Conservation (phyloP, 2,888 invertebrate species). For the Atrina japonica region DNA sequence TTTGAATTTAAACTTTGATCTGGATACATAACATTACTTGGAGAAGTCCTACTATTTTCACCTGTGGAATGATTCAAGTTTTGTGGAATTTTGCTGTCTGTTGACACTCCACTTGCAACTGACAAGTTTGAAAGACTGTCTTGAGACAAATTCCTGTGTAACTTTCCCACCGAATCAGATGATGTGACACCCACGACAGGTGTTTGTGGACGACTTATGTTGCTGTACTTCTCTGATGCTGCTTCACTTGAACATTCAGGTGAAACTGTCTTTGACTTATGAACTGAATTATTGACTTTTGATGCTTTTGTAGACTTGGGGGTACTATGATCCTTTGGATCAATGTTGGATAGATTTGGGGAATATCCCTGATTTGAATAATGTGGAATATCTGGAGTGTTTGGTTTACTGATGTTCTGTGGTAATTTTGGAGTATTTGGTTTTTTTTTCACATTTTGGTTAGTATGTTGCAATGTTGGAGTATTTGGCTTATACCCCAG, state of each 20-base stretch:
- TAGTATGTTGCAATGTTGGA: conserved; percentile 50
- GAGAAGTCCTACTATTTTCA: conserved; percentile 43
- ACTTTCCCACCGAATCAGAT: conserved; percentile 13
- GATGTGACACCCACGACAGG: conserved; percentile 8
- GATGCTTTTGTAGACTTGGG: conserved; percentile 32
- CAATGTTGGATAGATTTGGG: conserved; percentile 22
- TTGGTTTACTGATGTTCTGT: conserved; percentile 44
- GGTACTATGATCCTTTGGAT: conserved; percentile 36
- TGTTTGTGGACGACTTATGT: conserved; percentile 31
- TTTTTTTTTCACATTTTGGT: conserved; percentile 21
- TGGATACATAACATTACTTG: conserved; percentile 44
- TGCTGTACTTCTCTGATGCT: conserved; percentile 24
- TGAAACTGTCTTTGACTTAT: conserved; percentile 16
- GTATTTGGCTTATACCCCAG: conserved; percentile 40
- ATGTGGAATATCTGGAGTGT: conserved; percentile 40
- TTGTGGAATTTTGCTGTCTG: conserved; percentile 30
- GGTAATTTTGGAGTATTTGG: conserved; percentile 43
- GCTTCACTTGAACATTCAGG: conserved; percentile 17
- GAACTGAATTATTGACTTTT: conserved; percentile 7
- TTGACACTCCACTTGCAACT: conserved; percentile 3
- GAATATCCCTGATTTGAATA: conserved; percentile 35
- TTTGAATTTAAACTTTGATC: conserved; percentile 62
- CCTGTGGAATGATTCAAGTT: conserved; percentile 56
- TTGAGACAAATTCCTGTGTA: conserved; percentile 36
- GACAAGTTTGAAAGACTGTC: conserved; percentile 37